A percentile compares a stretch with the other conserved stretches of the same genome.
Conservation (phyloP, 1,140 invertebrate genomes). For the Rhyzopertha dominica region DNA sequence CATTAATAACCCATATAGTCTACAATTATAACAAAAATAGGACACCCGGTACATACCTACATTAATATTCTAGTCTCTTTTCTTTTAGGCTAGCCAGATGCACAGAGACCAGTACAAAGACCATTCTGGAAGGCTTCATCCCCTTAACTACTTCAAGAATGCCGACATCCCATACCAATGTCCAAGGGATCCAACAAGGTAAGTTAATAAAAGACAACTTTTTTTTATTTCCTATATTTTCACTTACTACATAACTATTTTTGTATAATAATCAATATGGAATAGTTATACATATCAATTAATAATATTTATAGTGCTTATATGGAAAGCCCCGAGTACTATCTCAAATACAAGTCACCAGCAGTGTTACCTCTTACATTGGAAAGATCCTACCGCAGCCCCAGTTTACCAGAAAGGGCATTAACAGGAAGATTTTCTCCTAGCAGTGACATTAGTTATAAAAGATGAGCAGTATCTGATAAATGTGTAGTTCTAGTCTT, state of each 20-base stretch:
- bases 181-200: conserved; percentile 49
- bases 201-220: conserved; percentile 19
- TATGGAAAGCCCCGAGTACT: conserved; percentile 50
- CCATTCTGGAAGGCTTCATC: conserved; percentile 48
- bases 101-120: conserved; percentile 56
- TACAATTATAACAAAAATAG: too few species aligned
- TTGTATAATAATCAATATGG: not conserved
- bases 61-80: not conserved
- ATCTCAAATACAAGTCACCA: conserved; percentile 53
- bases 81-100: conserved; percentile 49
- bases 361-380: conserved; percentile 48
- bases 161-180: conserved; percentile 50
- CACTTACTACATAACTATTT: conserved; percentile 6
- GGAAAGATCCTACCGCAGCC: conserved; percentile 46
- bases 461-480: conserved; percentile 26
- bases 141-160: conserved; percentile 50
- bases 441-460: conserved; percentile 33
- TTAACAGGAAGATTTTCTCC: conserved; percentile 45
- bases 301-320: conserved; percentile 51
- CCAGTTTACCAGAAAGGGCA: conserved; percentile 49
- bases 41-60: too few species aligned
- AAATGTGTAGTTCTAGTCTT: too few species aligned
- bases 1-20: too few species aligned
- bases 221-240: conserved; percentile 11
- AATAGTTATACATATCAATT: conserved; percentile 10